A percentile compares a stretch with the other conserved stretches of the same genome.
These are phyloP conservation scores for Trypoxylon attenuatum DNA, from an alignment of 2,888 invertebrate species.

Conservation along the genomic window DNA sequence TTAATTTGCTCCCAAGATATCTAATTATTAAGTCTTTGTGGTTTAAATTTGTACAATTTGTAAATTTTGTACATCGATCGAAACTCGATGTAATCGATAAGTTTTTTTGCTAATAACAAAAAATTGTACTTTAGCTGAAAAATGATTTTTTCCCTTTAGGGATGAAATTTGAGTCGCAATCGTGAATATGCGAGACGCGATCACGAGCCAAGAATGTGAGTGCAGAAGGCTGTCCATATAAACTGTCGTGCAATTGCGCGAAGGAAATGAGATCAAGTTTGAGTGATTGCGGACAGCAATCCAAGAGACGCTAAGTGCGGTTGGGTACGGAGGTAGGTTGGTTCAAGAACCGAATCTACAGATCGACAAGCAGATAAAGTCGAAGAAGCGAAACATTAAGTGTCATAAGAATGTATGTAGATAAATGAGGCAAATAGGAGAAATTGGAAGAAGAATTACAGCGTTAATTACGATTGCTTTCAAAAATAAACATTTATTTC, in stretches of 20 bases:
- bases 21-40: too few relatives aligned
- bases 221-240: slow-evolving; percentile 23
- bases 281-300: slow-evolving; percentile 60
- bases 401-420: too few relatives aligned
- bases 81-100: too few relatives aligned
- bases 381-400: slow-evolving; percentile 20
- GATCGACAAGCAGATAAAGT: slow-evolving; percentile 37
- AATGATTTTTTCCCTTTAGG: too few relatives aligned
- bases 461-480: slow-evolving; percentile 65
- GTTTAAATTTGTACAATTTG: too few relatives aligned
- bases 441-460: slow-evolving; percentile 38
- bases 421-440: too few relatives aligned
- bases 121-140: too few relatives aligned
- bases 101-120: too few relatives aligned
- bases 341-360: slow-evolving; percentile 44
- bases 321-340: slow-evolving; percentile 32
- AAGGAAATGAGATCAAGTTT: slow-evolving; percentile 72
- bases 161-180: not conserved
- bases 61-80: too few relatives aligned
- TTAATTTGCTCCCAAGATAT: too few relatives aligned
- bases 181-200: slow-evolving; percentile 1
- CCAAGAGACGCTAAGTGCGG: slow-evolving; percentile 37
- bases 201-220: slow-evolving; percentile 4
- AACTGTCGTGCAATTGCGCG: slow-evolving; percentile 59
- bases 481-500: slow-evolving; percentile 74